phyloP scores from a whole-genome alignment of 2,888 invertebrate genomes.

The Catocala nupta region DNA sequence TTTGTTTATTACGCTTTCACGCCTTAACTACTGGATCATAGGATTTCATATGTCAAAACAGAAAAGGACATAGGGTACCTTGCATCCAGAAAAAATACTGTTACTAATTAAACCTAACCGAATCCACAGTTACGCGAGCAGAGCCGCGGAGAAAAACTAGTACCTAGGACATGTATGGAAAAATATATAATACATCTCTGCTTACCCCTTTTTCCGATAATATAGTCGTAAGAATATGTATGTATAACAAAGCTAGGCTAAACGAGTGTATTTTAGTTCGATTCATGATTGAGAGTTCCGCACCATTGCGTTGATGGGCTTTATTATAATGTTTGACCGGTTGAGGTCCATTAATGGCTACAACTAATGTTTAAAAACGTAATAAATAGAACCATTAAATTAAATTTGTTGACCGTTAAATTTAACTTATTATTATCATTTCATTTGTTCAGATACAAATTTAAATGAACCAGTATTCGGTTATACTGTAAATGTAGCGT shows the following conservation, averaged over 20 bases:
- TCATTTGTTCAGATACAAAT: conserved; percentile 2
- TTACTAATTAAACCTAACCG: too few relatives aligned
- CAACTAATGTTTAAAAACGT: conserved; percentile 9
- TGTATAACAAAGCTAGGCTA: neutral
- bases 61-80: too few relatives aligned
- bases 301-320: conserved; percentile 7
- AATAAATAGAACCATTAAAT: conserved; percentile 9
- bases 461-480: neutral
- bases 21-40: too few relatives aligned
- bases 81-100: too few relatives aligned
- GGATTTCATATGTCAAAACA: too few relatives aligned
- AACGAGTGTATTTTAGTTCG: neutral
- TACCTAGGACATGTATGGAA: too few relatives aligned
- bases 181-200: too few relatives aligned
- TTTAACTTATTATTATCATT: conserved; percentile 6
- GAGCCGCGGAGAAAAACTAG: too few relatives aligned
- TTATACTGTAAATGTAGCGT: neutral
- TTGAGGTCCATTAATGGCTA: conserved; percentile 5
- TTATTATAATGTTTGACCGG: conserved; percentile 10
- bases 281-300: conserved; percentile 8
- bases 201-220: too few relatives aligned
- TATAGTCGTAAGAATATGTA: too few relatives aligned
- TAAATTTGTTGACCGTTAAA: conserved; percentile 4
- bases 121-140: too few relatives aligned
- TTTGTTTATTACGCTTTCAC: too few relatives aligned